A percentile compares a stretch with the other conserved stretches of the same genome.
These are phyloP conservation scores for Gallinago jamesoni DNA, from an alignment of 2,113 vertebrate species.

Conservation along the genomic window DNA sequence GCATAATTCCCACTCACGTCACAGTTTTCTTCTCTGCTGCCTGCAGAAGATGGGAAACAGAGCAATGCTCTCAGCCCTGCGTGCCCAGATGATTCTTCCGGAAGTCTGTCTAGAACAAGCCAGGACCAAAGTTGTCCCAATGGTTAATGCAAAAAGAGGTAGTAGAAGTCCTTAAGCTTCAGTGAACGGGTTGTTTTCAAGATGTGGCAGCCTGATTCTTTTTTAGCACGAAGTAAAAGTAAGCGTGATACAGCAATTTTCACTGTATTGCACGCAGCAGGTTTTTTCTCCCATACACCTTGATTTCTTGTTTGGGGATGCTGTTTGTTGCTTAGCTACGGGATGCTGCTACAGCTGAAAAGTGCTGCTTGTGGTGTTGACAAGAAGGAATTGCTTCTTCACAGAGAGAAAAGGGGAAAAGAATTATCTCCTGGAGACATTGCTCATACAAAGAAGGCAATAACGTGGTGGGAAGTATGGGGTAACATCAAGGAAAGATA, in stretches of 20 bases:
- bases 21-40: not conserved
- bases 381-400: not conserved
- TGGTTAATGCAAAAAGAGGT: not conserved
- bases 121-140: not conserved
- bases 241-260: slow-evolving; percentile 18
- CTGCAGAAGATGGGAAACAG: not conserved
- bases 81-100: not conserved
- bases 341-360: not conserved
- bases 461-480: not conserved
- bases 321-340: slow-evolving; percentile 65
- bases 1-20: not conserved
- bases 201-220: not conserved
- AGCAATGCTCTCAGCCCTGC: not conserved
- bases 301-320: slow-evolving; percentile 58
- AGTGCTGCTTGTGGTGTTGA: not conserved
- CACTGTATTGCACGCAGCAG: not conserved
- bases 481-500: not conserved
- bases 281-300: slow-evolving; percentile 6
- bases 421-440: not conserved
- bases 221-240: not conserved
- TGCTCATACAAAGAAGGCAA: not conserved
- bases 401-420: not conserved
- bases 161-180: not conserved
- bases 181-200: not conserved
- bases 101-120: not conserved